Conservation (phyloP, 2,797 vertebrate species). For the Epinephelus coioides region DNA sequence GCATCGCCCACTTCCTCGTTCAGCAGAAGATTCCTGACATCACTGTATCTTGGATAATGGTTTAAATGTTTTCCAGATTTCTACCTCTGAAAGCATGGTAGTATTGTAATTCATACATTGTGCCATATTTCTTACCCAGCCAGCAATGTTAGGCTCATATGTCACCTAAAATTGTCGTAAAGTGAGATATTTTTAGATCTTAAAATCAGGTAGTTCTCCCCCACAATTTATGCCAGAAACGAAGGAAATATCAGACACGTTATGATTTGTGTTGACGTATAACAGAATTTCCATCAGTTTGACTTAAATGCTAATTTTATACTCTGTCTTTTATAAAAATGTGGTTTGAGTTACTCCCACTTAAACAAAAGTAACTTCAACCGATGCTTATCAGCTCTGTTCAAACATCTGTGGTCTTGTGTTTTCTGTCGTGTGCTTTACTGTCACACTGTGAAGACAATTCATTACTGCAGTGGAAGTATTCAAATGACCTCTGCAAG, state of each 20-base stretch:
- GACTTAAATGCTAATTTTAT: not conserved
- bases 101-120: not conserved
- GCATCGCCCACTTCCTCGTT: conserved; percentile 5
- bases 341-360: not conserved
- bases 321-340: not conserved
- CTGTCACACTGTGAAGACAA: not conserved
- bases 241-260: not conserved
- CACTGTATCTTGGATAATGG: not conserved
- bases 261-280: not conserved
- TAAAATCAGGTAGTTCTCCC: no score
- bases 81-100: not conserved
- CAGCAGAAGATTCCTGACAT: not conserved
- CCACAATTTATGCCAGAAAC: not conserved
- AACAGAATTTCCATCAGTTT: not conserved
- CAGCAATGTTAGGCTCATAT: not conserved
- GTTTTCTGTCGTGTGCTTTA: not conserved
- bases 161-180: not conserved
- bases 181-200: not conserved
- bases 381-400: not conserved
- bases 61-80: not conserved
- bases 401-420: not conserved
- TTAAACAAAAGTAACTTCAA: not conserved
- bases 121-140: not conserved
- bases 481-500: conserved; percentile 12
- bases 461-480: conserved; percentile 15